Conservation (phyloP, 1,140 invertebrate genomes). For the Drosophila repletoides region DNA sequence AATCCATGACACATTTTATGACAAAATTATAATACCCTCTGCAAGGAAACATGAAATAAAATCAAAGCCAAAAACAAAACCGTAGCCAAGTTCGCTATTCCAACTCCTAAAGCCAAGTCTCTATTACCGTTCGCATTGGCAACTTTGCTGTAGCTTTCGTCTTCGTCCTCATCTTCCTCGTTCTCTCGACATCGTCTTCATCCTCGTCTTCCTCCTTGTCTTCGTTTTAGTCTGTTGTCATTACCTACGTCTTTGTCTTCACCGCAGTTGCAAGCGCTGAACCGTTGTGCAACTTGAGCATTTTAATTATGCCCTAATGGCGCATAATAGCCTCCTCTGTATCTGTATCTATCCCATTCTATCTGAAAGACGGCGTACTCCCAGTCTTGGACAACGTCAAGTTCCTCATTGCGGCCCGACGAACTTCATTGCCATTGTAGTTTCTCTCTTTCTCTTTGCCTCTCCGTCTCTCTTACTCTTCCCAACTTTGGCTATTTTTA, state of each 20-base stretch:
- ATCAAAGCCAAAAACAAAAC: too few species aligned
- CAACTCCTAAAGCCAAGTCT: too few species aligned
- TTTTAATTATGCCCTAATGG: slow-evolving; percentile 82
- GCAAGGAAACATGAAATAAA: too few species aligned
- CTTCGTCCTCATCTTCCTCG: too few species aligned
- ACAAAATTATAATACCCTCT: too few species aligned
- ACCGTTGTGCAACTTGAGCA: slow-evolving; percentile 62
- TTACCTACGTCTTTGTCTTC: slow-evolving; percentile 49
- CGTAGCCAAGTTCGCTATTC: too few species aligned
- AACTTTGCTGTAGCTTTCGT: too few species aligned
- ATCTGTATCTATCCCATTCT: neutral
- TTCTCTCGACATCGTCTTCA: too few species aligned
- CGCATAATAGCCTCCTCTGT: slow-evolving; percentile 66
- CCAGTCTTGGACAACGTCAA: slow-evolving; percentile 7
- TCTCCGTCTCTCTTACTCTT: neutral
- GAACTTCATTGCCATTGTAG: slow-evolving; percentile 46
- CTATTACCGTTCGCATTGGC: too few species aligned
- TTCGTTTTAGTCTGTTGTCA: slow-evolving; percentile 30
- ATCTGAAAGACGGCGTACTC: neutral
- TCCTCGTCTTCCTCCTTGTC: neutral
- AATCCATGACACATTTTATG: too few species aligned
- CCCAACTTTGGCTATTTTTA: slow-evolving; percentile 59
- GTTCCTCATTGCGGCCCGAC: slow-evolving; percentile 38
- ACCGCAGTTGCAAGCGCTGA: slow-evolving; percentile 3
- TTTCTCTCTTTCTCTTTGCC: slow-evolving; percentile 1